Evolutionary conservation across 2,797 vertebrate genomes (phyloP), one percentile per base, ranked within the genome.

Genomic region (Myotis myotis): DNA sequence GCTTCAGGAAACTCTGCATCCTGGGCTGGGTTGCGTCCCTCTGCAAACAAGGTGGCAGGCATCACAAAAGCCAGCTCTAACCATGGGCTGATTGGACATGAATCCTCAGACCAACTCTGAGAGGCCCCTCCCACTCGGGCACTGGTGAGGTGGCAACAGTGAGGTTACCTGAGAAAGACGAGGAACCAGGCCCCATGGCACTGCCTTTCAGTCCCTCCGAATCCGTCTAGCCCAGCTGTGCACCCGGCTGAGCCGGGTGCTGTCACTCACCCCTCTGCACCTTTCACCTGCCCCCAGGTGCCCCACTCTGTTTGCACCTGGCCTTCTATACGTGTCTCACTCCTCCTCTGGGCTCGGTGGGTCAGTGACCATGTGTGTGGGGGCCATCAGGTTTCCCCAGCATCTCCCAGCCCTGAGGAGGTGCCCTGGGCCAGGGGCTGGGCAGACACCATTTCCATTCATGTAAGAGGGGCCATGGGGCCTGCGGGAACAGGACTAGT

Each of bases 1-100:
- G 94, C 79, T 64, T 96, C 97, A 98, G 95, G 90, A 98, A 98
- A 36, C 30, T 74, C 95, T 98, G 93, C 98, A 98, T 97, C 83
- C 41, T 89, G 0, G 3, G 22, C 25, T 33, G 0, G 5, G 25
- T 36, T 25, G 23, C 11, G 4, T 2, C 19, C 7, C 47, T 55
- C 89, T 95, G 91, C 33, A 41, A 57, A 87, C 44, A 38, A 89
- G 36, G 85, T 0, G 1, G 36, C 4, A 62, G 38, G 85, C 28
- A 23, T 4, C 8, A 53, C 8, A 11, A 53, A 0, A 1, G 20
- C 44, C 57, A 6, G 20, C 19, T 20, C 30, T 22, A n/a, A 57
- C 8, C 3, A 19, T 1, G 1, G 16, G 25, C 49, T 36, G 28
- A 11, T 74, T 0, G 0, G 4, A n/a, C 12, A 0, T 4, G 22